Percentiles rank a stretch among this genome's conserved stretches.
These are phyloP conservation scores for Macrocentrus cingulum DNA, from an alignment of 1,140 invertebrate genomes.

Conservation along the genomic window DNA sequence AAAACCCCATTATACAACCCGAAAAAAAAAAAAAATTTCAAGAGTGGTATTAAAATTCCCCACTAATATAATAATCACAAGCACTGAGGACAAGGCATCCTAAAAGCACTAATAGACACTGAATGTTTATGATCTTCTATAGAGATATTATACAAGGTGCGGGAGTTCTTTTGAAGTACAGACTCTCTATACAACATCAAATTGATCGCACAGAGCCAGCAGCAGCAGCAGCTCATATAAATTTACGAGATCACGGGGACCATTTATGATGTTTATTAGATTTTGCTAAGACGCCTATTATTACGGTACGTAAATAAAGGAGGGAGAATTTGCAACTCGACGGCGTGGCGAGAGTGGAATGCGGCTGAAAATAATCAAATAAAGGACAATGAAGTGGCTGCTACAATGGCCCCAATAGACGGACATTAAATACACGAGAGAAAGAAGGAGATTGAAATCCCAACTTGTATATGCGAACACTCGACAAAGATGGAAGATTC, in stretches of 20 bases:
- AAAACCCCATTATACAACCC: no score
- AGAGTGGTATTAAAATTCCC: no score
- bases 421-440: no score
- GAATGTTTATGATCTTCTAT: conserved; percentile 4
- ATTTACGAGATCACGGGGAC: conserved; percentile 43
- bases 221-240: conserved; percentile 35
- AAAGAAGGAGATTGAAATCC: conserved; percentile 11
- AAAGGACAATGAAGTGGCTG: conserved; percentile 50
- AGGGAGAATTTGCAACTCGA: conserved; percentile 14
- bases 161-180: conserved; percentile 11
- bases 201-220: no score
- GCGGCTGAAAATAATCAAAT: conserved; percentile 50
- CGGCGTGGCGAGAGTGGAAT: conserved; percentile 30
- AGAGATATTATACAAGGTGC: neutral
- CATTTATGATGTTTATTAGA: conserved; percentile 57
- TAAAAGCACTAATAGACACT: conserved; percentile 6
- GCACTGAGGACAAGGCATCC: neutral
- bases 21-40: no score
- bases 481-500: no score
- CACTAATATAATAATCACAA: neutral
- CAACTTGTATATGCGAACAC: no score
- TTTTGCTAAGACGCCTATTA: conserved; percentile 55
- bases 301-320: conserved; percentile 51
- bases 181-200: neutral
- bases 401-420: conserved; percentile 38